phyloP scores from a whole-genome alignment of 2,888 invertebrate genomes.

The Electrophaes corylata region DNA sequence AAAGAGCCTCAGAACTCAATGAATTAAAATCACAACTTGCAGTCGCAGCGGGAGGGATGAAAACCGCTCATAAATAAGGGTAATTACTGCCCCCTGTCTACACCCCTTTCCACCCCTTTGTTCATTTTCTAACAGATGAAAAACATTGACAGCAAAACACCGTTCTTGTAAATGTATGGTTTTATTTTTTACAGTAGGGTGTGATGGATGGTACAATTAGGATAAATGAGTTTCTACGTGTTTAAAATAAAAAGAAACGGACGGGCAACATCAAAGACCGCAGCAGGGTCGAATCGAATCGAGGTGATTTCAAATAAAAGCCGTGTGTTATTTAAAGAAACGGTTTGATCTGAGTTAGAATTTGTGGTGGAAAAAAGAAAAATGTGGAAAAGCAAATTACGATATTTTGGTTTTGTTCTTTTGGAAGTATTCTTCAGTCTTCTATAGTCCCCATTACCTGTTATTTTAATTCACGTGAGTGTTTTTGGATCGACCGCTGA shows the following conservation, averaged over 20 bases:
- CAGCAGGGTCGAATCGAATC: conserved; percentile 43
- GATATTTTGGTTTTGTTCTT: conserved; percentile 42
- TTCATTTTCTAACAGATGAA: conserved; percentile 54
- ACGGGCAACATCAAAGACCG: conserved; percentile 42
- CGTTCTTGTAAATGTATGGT: conserved; percentile 48
- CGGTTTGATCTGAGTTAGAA: conserved; percentile 46
- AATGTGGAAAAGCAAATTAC: conserved; percentile 44
- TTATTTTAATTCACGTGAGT: conserved; percentile 34
- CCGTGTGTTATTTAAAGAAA: conserved; percentile 55
- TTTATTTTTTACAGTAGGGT: conserved; percentile 39
- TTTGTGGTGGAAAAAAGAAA: conserved; percentile 34
- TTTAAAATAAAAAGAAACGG: conserved; percentile 44
- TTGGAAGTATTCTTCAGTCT: conserved; percentile 39
- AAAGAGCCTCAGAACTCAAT: conserved; percentile 73
- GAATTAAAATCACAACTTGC: conserved; percentile 81
- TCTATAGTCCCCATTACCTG: conserved; percentile 37
- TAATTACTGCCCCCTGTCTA: conserved; percentile 65
- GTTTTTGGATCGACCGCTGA: conserved; percentile 36
- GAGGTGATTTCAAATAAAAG: conserved; percentile 51
- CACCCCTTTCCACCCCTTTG: conserved; percentile 49
- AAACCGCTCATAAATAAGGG: conserved; percentile 80
- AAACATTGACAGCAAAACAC: conserved; percentile 51
- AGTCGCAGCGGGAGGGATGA: conserved; percentile 66
- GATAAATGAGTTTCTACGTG: conserved; percentile 55
- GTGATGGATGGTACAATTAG: conserved; percentile 49